Evolutionary conservation across 2,113 vertebrate genomes (phyloP), one percentile per base, ranked within the genome.

Genomic region (Lynx canadensis): DNA sequence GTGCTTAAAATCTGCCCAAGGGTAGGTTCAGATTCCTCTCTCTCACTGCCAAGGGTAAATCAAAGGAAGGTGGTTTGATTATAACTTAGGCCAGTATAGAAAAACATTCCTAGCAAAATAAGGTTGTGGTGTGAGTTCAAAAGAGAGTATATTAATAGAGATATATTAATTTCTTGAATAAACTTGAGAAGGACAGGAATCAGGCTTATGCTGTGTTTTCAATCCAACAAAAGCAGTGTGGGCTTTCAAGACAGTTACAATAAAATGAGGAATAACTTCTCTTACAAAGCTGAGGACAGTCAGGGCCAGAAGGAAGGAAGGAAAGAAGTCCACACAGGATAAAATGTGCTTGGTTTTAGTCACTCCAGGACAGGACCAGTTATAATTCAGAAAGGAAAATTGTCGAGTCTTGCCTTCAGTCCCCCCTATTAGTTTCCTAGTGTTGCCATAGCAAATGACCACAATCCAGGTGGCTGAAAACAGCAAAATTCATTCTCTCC

Each of bases 231-330:
- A 69, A 74, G 50, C 31, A 93, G 23, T 55, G 29, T 73, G 78
- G 82, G 45, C 92, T 88, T 83, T 84, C 86, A 88, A 91, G 55
- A 87, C 45, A 82, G 55, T 41, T 81, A 50, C 27, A 7, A 85
- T 89, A 52, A 60, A 63, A 63, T 31, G 36, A 94, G 55, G 79
- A 96, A 68, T 57, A 41, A 74, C 78, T 89, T 97, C 10, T 89
- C n/a, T 88, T 69, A 3, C 63, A 71, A 76, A 50, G 33, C 57
- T 85, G 55, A 52, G 66, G 29, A 57, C 48, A 55, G 13, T 12
- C 13, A 31, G 18, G 88, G 18, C 52, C 91, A 91, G 55, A 73
- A 90, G 84, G 69, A 96, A 65, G 5, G 25, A 13, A 52, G 41
- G 12, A 13, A 45, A 41, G 15, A 45, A 7, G 7, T 69, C n/a